These are phyloP conservation scores for Myathropa florea DNA, from an alignment of 2,888 invertebrate genomes.

Conservation along the genomic window DNA sequence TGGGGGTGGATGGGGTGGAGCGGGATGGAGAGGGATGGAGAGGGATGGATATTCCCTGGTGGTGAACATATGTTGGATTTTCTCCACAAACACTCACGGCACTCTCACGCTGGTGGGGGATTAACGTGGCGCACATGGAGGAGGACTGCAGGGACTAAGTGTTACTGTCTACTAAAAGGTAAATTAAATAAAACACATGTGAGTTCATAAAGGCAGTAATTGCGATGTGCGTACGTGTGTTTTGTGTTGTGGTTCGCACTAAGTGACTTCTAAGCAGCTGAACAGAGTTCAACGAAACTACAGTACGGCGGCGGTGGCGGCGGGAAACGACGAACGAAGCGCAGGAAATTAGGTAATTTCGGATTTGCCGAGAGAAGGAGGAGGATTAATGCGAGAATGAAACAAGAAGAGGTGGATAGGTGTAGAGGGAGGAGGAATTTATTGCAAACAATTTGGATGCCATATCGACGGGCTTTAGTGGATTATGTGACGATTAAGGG, in stretches of 20 bases:
- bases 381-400: slow-evolving; percentile 50
- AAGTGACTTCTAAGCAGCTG: slow-evolving; percentile 52
- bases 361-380: slow-evolving; percentile 30
- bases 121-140: neutral
- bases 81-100: neutral
- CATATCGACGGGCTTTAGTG: slow-evolving; percentile 49
- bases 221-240: slow-evolving; percentile 31
- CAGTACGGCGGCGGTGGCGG: neutral
- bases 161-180: slow-evolving; percentile 58
- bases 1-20: too few relatives aligned
- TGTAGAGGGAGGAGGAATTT: slow-evolving; percentile 31
- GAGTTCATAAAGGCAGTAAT: slow-evolving; percentile 63
- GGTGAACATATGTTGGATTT: slow-evolving; percentile 39
- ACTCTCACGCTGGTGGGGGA: too few relatives aligned
- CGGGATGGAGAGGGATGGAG: too few relatives aligned
- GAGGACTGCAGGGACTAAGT: slow-evolving; percentile 10
- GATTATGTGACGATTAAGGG: slow-evolving; percentile 54
- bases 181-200: slow-evolving; percentile 69
- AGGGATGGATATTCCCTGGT: slow-evolving; percentile 8
- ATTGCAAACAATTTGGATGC: slow-evolving; percentile 57
- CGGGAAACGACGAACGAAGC: neutral
- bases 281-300: slow-evolving; percentile 26
- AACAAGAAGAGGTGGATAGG: too few relatives aligned
- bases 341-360: slow-evolving; percentile 57
- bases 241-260: slow-evolving; percentile 49